phyloP scores from a whole-genome alignment of 2,113 vertebrate genomes.

The Nymphicus hollandicus region DNA sequence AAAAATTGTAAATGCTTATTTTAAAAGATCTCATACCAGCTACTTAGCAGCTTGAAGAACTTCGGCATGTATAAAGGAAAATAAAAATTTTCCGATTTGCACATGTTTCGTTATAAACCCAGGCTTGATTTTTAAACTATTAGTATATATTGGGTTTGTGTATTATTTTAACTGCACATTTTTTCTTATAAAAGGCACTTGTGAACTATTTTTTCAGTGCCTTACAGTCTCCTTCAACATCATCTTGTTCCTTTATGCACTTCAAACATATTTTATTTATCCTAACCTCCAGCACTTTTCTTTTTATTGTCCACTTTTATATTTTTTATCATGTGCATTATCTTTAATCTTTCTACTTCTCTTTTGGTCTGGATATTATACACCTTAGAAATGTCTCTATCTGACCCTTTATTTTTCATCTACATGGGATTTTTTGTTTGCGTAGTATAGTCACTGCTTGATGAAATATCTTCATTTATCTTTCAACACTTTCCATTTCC shows the following conservation, averaged over 20 bases:
- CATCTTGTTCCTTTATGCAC: not conserved
- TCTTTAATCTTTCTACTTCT: slow-evolving; percentile 9
- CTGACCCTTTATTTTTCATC: slow-evolving; percentile 31
- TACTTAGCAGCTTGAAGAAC: not conserved
- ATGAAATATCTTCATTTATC: slow-evolving; percentile 38
- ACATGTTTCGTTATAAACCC: not conserved
- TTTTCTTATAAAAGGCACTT: not conserved
- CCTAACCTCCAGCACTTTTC: not conserved
- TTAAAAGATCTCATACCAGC: not conserved
- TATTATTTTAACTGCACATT: not conserved
- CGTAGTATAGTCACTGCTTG: not conserved
- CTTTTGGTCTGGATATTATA: not conserved
- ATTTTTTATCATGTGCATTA: not conserved
- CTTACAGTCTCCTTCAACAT: not conserved
- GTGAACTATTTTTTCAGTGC: not conserved
- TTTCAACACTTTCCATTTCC: slow-evolving; percentile 34
- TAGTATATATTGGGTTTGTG: not conserved
- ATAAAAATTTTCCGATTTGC: not conserved
- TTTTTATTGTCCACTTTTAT: not conserved
- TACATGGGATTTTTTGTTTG: not conserved
- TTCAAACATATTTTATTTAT: slow-evolving; percentile 28
- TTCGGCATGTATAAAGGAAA: not conserved
- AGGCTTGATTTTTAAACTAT: not conserved
- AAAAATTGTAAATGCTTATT: slow-evolving; percentile 4
- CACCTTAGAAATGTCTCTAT: not conserved